phyloP scores from a whole-genome alignment of 2,888 invertebrate species.

The Gasteruption jaculator region DNA sequence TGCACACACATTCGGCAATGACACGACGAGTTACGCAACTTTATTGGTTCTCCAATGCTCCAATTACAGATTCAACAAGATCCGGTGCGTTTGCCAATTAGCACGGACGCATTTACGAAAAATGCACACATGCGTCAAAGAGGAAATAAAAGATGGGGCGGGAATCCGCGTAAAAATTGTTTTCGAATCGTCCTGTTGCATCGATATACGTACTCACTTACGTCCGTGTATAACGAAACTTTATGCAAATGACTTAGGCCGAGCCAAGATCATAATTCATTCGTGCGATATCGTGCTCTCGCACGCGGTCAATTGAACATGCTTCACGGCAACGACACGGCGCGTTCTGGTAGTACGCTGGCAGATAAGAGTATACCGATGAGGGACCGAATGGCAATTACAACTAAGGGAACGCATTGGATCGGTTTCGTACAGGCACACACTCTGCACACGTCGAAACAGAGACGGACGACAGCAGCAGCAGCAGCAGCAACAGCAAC shows the following conservation, averaged over 20 bases:
- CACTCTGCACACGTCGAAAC: not conserved
- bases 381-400: slow-evolving; percentile 29
- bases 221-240: slow-evolving; percentile 34
- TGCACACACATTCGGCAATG: too few relatives aligned
- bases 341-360: slow-evolving; percentile 20
- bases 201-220: slow-evolving; percentile 16
- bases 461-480: too few relatives aligned
- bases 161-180: too few relatives aligned
- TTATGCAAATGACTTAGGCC: slow-evolving; percentile 39
- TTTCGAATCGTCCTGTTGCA: slow-evolving; percentile 8
- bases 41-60: too few relatives aligned
- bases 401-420: slow-evolving; percentile 13
- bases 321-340: slow-evolving; percentile 27
- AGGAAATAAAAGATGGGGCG: too few relatives aligned
- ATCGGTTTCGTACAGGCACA: not conserved
- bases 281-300: slow-evolving; percentile 37
- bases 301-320: slow-evolving; percentile 29
- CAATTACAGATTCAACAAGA: too few relatives aligned
- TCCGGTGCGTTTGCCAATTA: too few relatives aligned
- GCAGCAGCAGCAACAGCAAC: too few relatives aligned
- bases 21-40: too few relatives aligned
- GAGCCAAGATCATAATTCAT: slow-evolving; percentile 38
- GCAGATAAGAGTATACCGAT: slow-evolving; percentile 30
- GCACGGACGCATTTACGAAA: too few relatives aligned
- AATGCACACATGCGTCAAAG: too few relatives aligned